Conservation (phyloP, 2,888 invertebrate genomes). For the Melanophora roralis region DNA sequence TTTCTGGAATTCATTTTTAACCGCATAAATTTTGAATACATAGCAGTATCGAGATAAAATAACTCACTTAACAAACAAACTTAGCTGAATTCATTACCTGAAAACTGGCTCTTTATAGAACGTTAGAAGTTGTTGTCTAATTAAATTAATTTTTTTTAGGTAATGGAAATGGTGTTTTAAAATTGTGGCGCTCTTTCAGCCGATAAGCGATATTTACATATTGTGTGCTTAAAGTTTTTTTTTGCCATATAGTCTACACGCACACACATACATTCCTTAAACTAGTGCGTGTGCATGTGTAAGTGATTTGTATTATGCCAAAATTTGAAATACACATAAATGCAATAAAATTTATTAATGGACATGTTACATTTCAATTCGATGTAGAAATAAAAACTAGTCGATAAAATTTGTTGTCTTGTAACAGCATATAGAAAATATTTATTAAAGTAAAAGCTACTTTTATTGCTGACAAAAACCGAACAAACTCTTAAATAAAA, state of each 20-base stretch:
- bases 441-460: constrained; percentile 22
- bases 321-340: constrained; percentile 42
- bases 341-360: constrained; percentile 59
- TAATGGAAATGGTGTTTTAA: no score
- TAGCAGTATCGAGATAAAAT: no score
- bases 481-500: background rate
- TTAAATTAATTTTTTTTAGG: no score
- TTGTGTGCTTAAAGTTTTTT: background rate
- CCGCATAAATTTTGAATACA: no score
- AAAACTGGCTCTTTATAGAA: no score
- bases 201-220: no score
- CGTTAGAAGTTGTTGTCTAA: no score
- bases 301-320: constrained; percentile 30
- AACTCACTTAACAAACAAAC: no score
- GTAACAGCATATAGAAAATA: constrained; percentile 18
- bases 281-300: background rate
- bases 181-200: no score
- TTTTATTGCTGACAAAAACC: constrained; percentile 24
- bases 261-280: background rate
- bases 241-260: background rate
- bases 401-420: background rate
- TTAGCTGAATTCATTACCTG: no score
- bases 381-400: constrained; percentile 21
- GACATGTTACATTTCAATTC: constrained; percentile 55
- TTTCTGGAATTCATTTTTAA: no score